Evolutionary conservation across 2,113 vertebrate species (phyloP).

Genomic region (Lontra canadensis): DNA sequence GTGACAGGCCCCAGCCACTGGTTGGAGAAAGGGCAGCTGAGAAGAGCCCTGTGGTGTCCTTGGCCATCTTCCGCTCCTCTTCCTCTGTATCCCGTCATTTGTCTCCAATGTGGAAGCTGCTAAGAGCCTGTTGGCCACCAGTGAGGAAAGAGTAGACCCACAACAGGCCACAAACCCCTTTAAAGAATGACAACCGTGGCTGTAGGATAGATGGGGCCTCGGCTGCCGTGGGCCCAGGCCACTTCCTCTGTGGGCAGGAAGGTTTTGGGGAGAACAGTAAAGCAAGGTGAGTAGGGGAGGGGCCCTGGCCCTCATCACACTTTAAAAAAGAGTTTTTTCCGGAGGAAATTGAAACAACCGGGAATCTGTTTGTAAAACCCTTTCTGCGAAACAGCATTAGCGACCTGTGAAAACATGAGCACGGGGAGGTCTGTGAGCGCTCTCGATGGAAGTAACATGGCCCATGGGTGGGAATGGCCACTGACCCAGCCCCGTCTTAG

Average conservation of each 20-base stretch:
- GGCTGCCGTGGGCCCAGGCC: no score
- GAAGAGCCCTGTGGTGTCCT: rapidly evolving
- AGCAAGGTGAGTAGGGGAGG: not conserved
- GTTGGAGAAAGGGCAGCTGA: not conserved
- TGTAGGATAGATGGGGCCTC: not conserved
- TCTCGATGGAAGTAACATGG: not conserved
- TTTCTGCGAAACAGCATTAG: slow-evolving; percentile 89
- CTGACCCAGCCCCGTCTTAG: not conserved
- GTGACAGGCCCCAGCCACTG: not conserved
- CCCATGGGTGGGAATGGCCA: rapidly evolving
- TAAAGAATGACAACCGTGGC: rapidly evolving
- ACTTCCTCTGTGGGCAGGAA: not conserved
- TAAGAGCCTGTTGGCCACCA: rapidly evolving
- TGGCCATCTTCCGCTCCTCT: rapidly evolving
- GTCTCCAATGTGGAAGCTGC: not conserved
- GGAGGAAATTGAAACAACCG: slow-evolving; percentile 94
- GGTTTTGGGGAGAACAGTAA: not conserved
- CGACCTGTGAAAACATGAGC: slow-evolving; percentile 85
- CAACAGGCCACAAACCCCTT: not conserved
- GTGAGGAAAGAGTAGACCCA: not conserved
- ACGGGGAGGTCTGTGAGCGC: not conserved
- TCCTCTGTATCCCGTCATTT: rapidly evolving
- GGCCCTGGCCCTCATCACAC: not conserved
- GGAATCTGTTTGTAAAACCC: slow-evolving; percentile 95
- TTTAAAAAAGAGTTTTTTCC: slow-evolving; percentile 91